These are phyloP conservation scores for Sebastes itinus DNA, from an alignment of 2,797 vertebrate species.

Conservation along the genomic window DNA sequence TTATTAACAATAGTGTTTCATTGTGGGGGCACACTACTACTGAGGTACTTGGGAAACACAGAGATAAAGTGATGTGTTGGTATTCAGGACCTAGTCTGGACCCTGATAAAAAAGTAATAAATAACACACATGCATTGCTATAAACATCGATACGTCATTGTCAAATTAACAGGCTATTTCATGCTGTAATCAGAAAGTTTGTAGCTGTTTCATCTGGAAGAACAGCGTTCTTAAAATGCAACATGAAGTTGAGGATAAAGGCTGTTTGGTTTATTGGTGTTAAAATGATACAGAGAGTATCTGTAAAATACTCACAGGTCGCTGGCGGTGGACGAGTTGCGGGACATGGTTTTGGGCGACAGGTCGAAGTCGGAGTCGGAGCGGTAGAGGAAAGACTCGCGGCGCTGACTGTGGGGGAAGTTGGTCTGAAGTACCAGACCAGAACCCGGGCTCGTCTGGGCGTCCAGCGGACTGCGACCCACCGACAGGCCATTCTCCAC, in stretches of 20 bases:
- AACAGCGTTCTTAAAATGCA: background rate
- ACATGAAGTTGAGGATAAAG: background rate
- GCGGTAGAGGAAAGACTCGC: constrained; percentile 96
- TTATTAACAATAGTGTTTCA: background rate
- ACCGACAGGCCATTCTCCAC: constrained; percentile 91
- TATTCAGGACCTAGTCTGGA: background rate
- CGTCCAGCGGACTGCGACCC: constrained; percentile 85
- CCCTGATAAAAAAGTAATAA: background rate
- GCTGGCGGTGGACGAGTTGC: constrained; percentile 91
- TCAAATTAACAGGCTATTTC: background rate
- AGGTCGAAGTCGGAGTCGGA: constrained; percentile 95
- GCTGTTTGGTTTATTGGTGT: background rate
- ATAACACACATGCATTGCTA: background rate
- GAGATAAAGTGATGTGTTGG: background rate
- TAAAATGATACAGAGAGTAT: background rate
- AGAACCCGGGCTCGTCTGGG: constrained; percentile 86
- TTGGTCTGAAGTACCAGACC: constrained; percentile 88
- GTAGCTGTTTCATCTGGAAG: background rate
- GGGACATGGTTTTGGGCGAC: constrained; percentile 91
- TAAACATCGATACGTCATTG: background rate
- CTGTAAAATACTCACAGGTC: constrained; percentile 88
- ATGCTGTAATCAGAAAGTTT: background rate
- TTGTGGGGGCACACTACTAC: background rate
- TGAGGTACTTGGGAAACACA: background rate
- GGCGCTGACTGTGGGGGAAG: constrained; percentile 89